Percentiles rank a stretch among this genome's conserved stretches.
Conservation (phyloP, 2,113 vertebrate species). For the Pungitius pungitius region DNA sequence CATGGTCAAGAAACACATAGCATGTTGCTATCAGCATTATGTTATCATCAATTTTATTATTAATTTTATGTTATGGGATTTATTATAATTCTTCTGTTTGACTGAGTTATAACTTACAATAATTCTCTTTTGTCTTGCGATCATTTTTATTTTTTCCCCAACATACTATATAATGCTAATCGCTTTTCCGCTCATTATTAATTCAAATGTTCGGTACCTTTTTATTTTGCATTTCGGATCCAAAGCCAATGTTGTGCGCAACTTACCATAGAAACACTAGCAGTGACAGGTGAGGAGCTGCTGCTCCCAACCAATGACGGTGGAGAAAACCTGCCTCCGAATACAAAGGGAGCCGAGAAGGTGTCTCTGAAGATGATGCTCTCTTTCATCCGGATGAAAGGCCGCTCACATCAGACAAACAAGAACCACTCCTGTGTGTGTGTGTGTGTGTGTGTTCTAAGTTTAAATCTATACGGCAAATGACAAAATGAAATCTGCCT, state of each 20-base stretch:
- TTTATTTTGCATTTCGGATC: not conserved
- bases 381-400: slow-evolving; percentile 13
- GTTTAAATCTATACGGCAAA: not conserved
- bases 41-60: not conserved
- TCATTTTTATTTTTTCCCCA: not conserved
- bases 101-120: not conserved
- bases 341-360: slow-evolving; percentile 5
- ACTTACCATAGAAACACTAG: not conserved
- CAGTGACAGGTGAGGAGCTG: not conserved
- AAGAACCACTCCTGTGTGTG: slow-evolving; percentile 12
- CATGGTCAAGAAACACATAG: not conserved
- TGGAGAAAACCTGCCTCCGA: not conserved
- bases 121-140: not conserved
- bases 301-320: not conserved
- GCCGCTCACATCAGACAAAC: slow-evolving; percentile 41
- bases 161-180: not conserved
- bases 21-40: not conserved
- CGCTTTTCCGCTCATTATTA: not conserved
- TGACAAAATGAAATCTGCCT: slow-evolving; percentile 12
- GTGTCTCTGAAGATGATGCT: slow-evolving; percentile 16
- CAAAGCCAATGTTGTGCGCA: not conserved
- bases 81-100: not conserved
- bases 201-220: not conserved
- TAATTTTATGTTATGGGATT: not conserved
- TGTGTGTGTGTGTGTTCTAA: not conserved